phyloP scores from a whole-genome alignment of 2,113 vertebrate genomes.

The Silurus asotus region DNA sequence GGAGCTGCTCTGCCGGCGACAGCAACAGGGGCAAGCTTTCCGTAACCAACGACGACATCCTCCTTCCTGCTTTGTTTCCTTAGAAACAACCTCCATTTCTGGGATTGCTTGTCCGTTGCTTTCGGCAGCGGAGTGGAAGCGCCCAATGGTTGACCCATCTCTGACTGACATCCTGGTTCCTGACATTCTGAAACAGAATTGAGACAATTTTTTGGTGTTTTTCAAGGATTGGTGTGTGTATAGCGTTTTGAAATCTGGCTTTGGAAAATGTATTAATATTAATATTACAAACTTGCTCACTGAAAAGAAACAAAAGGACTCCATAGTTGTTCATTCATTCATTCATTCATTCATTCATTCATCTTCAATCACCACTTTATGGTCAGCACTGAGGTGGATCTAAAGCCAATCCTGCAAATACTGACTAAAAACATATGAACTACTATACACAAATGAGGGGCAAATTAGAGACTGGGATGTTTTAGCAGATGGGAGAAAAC shows the following conservation, averaged over 20 bases:
- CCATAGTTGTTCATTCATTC: not conserved
- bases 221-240: not conserved
- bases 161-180: conserved; percentile 61
- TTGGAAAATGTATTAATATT: not conserved
- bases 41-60: conserved; percentile 64
- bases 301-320: not conserved
- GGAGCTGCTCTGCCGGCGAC: conserved; percentile 56
- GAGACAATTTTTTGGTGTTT: not conserved
- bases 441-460: not conserved
- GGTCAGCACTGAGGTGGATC: not conserved
- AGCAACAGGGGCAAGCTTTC: conserved; percentile 70
- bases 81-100: conserved; percentile 51
- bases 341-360: not conserved
- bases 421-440: not conserved
- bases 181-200: conserved; percentile 65
- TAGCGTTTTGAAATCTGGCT: not conserved
- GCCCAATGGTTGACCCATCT: conserved; percentile 62
- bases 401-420: not conserved
- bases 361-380: not conserved
- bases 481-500: not conserved
- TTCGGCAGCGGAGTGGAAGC: conserved; percentile 63
- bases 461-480: not conserved
- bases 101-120: conserved; percentile 64
- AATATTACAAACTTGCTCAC: not conserved
- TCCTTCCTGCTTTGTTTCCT: conserved; percentile 59